Base-by-base conservation (phyloP, 2,888 invertebrate genomes). In the Papilio gigon region DNA sequence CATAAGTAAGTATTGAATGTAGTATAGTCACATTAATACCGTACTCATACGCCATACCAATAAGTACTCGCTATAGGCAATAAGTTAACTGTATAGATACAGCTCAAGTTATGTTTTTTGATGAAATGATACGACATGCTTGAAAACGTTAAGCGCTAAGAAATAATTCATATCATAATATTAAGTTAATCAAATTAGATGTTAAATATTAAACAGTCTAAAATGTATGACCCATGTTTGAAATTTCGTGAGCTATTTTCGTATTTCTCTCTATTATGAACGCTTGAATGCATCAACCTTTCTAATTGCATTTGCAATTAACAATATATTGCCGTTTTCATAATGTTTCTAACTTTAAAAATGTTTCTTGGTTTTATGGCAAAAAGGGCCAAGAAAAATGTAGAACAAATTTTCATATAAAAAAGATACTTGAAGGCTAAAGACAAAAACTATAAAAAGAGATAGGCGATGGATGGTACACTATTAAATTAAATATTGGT, bases 1-100 rank as follows among this genome's bases (percentile, higher is more conserved):
- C 72, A 76, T 75, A 80, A 69, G 73, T 81, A 83, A 71, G 76
- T 80, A 80, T 76, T 76, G 73, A 64, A 70, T 76, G 60, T 67
- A 66, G 62, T 71, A 70, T 61, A 65, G 30, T 56, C 30, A 62
- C 56, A 62, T 70, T 53, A 70, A 62, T 70, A 70, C 69, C 77
- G 76, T 79, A 79, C 77, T 74, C 74, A 73, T 79, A 73, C 71
- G 61, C 65, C 65, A 70, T 62, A 70, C 61, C 65, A 70, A 70
- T 70, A 65, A 58, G 65, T 66, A 69, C 62, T 58, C 35, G 53
- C 69, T 66, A 65, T 65, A 70, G 56, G 30, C 62, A 62, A 42
- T 42, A 64, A 65, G 68, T 42, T 70, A 70, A 65, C 69, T 65
- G 62, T 65, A 62, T 56, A 69, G 47, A 67, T 33, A 56, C 56